A percentile compares a stretch with the other conserved stretches of the same genome.
Conservation (phyloP, 2,797 vertebrate genomes). For the Pteronotus mesoamericanus region DNA sequence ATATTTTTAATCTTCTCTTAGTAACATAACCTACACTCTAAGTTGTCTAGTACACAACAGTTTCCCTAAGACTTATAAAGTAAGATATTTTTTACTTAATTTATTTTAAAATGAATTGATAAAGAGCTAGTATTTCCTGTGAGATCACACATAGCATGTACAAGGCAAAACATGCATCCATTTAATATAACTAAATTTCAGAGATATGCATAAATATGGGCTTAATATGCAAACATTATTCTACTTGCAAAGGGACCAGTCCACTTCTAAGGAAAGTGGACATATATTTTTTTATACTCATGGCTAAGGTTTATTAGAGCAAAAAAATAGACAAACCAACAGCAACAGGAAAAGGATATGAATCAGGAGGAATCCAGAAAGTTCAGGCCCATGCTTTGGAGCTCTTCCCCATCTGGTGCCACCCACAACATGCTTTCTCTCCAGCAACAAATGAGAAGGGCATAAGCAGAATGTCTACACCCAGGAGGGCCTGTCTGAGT, state of each 20-base stretch:
- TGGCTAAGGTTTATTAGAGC: background rate
- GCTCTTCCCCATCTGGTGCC: background rate
- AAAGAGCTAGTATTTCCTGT: background rate
- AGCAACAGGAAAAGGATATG: background rate
- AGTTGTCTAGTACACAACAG: background rate
- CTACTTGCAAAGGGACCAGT: background rate
- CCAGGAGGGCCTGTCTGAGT: background rate
- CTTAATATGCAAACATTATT: background rate
- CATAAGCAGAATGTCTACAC: background rate
- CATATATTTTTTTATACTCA: background rate
- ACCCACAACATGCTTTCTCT: background rate
- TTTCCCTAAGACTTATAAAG: background rate
- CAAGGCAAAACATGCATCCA: background rate
- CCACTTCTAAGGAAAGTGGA: background rate
- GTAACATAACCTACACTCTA: background rate
- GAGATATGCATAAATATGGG: background rate
- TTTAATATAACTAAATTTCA: background rate
- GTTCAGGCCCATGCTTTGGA: background rate
- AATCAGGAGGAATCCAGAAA: background rate
- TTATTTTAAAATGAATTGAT: background rate
- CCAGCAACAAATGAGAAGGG: background rate
- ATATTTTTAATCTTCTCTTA: background rate
- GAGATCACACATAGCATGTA: background rate
- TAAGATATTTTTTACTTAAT: background rate
- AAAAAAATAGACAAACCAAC: background rate